Evolutionary conservation across 2,797 vertebrate species (phyloP).

Genomic region (Spinibarbus caldwelli): DNA sequence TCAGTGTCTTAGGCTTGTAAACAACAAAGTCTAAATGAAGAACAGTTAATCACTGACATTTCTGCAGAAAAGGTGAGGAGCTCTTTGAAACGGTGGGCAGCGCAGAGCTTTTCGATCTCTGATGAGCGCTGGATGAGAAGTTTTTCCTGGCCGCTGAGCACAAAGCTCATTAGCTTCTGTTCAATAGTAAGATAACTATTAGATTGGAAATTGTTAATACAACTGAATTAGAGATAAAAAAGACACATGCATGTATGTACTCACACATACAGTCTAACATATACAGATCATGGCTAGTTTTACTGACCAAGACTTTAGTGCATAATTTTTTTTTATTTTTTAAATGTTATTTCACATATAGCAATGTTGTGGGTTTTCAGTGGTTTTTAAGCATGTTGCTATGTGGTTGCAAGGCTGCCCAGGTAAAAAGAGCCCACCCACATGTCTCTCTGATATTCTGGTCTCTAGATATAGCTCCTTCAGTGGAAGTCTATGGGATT

Average conservation of each 20-base stretch:
- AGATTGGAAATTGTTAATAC: conserved; percentile 30
- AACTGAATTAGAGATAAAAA: conserved; percentile 23
- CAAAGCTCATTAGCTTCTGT: conserved; percentile 37
- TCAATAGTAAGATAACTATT: conserved; percentile 26
- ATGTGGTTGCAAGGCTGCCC: background rate
- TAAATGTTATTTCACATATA: background rate
- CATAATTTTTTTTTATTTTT: background rate
- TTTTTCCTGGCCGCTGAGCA: background rate
- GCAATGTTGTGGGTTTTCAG: background rate
- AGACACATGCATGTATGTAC: background rate
- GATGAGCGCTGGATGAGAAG: background rate
- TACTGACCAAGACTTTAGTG: background rate
- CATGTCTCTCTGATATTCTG: background rate
- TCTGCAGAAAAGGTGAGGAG: background rate
- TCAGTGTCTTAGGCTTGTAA: conserved; percentile 17
- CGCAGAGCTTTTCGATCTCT: conserved; percentile 36
- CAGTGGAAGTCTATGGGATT: background rate
- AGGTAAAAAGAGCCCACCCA: background rate
- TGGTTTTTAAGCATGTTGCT: background rate
- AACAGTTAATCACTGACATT: conserved; percentile 46
- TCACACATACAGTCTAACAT: background rate
- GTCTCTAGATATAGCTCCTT: background rate
- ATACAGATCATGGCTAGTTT: background rate
- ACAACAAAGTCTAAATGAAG: conserved; percentile 53
- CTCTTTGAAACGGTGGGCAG: conserved; percentile 35